A percentile compares a stretch with the other conserved stretches of the same genome.
These are phyloP conservation scores for Ormyrus thymus DNA, from an alignment of 2,888 invertebrate species.

Conservation along the genomic window DNA sequence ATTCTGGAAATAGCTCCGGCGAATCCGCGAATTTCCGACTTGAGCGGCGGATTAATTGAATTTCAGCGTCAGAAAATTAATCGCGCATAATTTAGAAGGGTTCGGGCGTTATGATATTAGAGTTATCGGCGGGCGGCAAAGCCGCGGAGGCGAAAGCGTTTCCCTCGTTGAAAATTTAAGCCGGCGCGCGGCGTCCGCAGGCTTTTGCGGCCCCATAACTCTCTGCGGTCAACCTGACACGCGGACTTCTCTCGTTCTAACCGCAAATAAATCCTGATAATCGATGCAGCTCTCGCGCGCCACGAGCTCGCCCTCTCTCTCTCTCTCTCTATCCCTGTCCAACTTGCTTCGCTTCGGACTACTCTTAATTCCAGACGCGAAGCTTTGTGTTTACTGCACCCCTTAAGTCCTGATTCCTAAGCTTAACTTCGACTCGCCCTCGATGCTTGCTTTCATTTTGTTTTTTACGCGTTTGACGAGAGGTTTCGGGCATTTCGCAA, in stretches of 20 bases:
- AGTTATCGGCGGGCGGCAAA: background rate
- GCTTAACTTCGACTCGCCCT: too few species aligned
- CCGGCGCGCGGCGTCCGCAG: background rate
- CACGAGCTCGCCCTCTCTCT: background rate
- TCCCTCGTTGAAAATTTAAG: slow-evolving; percentile 23
- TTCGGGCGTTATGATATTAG: too few species aligned
- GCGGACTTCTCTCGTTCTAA: slow-evolving; percentile 5
- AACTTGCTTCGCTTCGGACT: too few species aligned
- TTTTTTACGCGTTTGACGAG: too few species aligned
- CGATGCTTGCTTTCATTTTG: too few species aligned
- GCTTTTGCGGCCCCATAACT: slow-evolving; percentile 8
- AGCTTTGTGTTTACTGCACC: too few species aligned
- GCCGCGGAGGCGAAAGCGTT: slow-evolving; percentile 2
- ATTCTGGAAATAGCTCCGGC: slow-evolving; percentile 25
- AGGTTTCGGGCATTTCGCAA: too few species aligned
- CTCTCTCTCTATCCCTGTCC: too few species aligned
- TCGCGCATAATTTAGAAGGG: too few species aligned
- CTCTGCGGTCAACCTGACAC: slow-evolving; percentile 2
- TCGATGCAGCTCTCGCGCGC: slow-evolving; percentile 47
- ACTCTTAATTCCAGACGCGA: too few species aligned
- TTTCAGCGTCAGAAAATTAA: too few species aligned
- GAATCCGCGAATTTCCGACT: background rate
- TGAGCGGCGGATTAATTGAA: background rate
- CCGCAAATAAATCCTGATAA: slow-evolving; percentile 56
- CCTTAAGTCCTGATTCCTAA: too few species aligned